Base-by-base conservation (phyloP, 2,888 invertebrate species). In the Xylophagus ater region DNA sequence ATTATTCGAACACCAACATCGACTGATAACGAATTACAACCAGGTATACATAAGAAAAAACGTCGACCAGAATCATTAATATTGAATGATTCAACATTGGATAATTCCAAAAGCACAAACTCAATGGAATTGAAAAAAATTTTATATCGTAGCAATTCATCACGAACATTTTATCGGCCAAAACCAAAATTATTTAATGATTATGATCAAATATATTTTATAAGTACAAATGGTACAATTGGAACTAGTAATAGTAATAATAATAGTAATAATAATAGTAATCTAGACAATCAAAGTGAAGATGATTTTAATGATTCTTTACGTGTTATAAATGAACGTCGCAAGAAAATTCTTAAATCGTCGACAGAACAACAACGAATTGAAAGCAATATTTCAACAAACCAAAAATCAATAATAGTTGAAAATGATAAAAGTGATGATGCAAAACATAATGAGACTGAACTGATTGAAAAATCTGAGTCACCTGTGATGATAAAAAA, bases 321-420 rank as follows among this genome's bases (percentile, higher is more conserved):
- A 10, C 53, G 55, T 41, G 64, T 65, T 5, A 65, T 65, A 28
- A 62, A 59, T 35, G 65, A 65, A 40, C 51, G 65, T 4, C 55
- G 65, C 4, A 56, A 51, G 34, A 65, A 60, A 14, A 50, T 65
- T 40, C 48, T 65, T 9, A 13, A 12, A 5, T 26, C 26, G 13
- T 32, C 38, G 14, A 35, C 35, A 3, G 26, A 6, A 31, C 31
- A 9, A 37, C 24, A 17, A 32, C 31, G n/a, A 7, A 7, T 21
- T 21, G 5, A 26, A 26, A 26, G 5, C 5, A 12, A 26, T 26
- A n/a, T 10, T 26, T 26, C n/a, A 26, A 26, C 7, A 26, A 26
- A n/a, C n/a, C n/a, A n/a, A n/a, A n/a, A n/a, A n/a, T n/a, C n/a
- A n/a, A n/a, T 5, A 15, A 13, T 14, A 28, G 28, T 14, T 14